Conservation (phyloP, 2,113 vertebrate genomes). For the Leucosticte australis region DNA sequence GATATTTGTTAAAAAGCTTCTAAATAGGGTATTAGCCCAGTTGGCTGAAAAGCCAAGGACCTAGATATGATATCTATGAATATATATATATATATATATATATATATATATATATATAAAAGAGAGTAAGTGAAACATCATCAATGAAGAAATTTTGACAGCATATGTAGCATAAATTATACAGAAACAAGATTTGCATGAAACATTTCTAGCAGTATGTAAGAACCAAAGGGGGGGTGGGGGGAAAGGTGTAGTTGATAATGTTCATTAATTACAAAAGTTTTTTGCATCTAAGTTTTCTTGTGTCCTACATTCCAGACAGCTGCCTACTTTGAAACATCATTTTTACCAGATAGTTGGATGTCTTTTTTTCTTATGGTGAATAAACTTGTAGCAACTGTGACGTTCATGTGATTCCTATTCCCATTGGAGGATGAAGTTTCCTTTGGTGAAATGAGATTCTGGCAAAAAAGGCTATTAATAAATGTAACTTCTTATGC, state of each 20-base stretch:
- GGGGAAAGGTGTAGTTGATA: neutral
- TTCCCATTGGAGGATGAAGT: conserved; percentile 59
- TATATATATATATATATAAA: neutral
- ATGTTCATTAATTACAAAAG: neutral
- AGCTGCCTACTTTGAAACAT: neutral
- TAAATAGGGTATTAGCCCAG: neutral
- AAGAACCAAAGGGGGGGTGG: neutral
- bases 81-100: neutral
- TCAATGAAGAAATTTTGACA: neutral
- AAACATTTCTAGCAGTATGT: neutral
- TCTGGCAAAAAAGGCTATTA: conserved; percentile 52
- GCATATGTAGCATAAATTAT: neutral
- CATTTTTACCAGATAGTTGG: neutral
- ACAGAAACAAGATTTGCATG: neutral
- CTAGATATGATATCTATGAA: neutral
- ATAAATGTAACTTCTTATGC: conserved; percentile 67
- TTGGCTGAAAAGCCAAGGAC: neutral
- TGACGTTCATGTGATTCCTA: conserved; percentile 27
- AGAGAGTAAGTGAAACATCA: neutral
- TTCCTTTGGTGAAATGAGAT: conserved; percentile 63
- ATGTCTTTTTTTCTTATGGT: neutral
- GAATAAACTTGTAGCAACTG: neutral
- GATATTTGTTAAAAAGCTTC: neutral
- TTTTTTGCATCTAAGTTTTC: neutral
- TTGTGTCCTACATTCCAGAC: neutral